These are phyloP conservation scores for Antennarius striatus DNA, from an alignment of 2,113 vertebrate species.

Conservation along the genomic window DNA sequence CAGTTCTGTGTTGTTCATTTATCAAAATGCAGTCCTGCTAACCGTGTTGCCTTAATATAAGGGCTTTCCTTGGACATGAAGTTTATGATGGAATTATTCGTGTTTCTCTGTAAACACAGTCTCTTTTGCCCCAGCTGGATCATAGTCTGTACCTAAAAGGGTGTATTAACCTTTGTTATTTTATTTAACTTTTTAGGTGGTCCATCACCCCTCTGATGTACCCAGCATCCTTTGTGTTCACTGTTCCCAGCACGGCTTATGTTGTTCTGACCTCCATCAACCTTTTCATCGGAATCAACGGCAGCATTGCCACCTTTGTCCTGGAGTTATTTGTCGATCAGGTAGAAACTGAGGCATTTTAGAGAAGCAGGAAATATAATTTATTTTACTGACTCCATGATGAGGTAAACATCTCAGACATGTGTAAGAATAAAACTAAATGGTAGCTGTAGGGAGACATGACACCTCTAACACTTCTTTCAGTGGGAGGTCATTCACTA, in stretches of 20 bases:
- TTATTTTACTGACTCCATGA: neutral
- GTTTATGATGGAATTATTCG: neutral
- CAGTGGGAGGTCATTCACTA: neutral
- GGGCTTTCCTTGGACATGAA: too few species aligned
- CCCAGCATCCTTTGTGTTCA: slow-evolving; percentile 83
- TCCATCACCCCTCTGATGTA: slow-evolving; percentile 86
- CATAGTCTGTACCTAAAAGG: neutral
- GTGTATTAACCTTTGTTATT: too few species aligned
- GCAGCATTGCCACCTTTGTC: slow-evolving; percentile 84
- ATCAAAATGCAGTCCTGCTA: too few species aligned
- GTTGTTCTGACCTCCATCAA: slow-evolving; percentile 83
- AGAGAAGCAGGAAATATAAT: neutral
- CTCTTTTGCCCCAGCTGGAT: neutral
- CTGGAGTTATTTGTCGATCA: slow-evolving; percentile 82
- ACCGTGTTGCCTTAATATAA: too few species aligned
- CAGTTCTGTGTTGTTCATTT: too few species aligned
- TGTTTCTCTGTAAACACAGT: neutral
- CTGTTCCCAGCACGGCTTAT: slow-evolving; percentile 83
- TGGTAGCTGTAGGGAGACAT: neutral
- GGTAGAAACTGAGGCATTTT: slow-evolving; percentile 49
- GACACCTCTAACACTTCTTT: neutral
- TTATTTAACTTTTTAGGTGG: slow-evolving; percentile 68
- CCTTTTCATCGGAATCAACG: slow-evolving; percentile 84
- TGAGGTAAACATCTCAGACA: neutral
- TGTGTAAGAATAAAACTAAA: neutral